Evolutionary conservation across 2,113 vertebrate species (phyloP), one percentile per base, ranked within the genome.

Genomic region (Corvus hawaiiensis): DNA sequence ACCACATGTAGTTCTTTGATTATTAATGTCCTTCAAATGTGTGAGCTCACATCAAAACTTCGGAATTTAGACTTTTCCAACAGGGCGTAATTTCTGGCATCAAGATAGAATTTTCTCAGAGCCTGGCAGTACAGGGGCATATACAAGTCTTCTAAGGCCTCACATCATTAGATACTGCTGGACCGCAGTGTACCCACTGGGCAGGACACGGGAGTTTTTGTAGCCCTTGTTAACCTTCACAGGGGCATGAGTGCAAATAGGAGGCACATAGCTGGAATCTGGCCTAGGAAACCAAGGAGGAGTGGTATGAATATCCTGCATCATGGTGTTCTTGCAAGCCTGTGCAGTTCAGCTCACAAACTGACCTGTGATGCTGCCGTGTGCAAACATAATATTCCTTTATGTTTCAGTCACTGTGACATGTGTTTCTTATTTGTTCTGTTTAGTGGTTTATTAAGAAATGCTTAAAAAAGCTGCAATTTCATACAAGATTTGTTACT

Each of bases 91-190:
- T 62, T 67, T 63, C 8, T 30, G 14, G 7, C 0, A 2, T 77
- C 20, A 51, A 21, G 43, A 26, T 17, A 59, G n/a, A 56, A 3
- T 32, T 84, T 18, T 84, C 16, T 35, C 14, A 46, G 64, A 43
- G 19, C 7, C 26, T 67, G 14, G 16, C 0, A 0, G 7, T 82
- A 21, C 4, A 26, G 7, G 8, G 8, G 0, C 68, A 4, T 51
- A 17, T 35, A 51, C 10, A 89, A 64, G 7, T 74, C 14, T 78
- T 23, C 6, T 48, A 5, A 23, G n/a, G 22, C 9, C 9, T 67
- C 3, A 2, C 16, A 46, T 56, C 8, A 22, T 22, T 39, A 81
- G 44, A 7, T 3, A 6, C 4, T 81, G 22, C 33, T 64, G 71
- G 19, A 64, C 23, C 8, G 10, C 24, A 33, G 6, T 20, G 6